Percentiles rank a stretch among this genome's conserved stretches.
phyloP scores from a whole-genome alignment of 2,797 vertebrate species.

The Oryzias dopingdopingensis region DNA sequence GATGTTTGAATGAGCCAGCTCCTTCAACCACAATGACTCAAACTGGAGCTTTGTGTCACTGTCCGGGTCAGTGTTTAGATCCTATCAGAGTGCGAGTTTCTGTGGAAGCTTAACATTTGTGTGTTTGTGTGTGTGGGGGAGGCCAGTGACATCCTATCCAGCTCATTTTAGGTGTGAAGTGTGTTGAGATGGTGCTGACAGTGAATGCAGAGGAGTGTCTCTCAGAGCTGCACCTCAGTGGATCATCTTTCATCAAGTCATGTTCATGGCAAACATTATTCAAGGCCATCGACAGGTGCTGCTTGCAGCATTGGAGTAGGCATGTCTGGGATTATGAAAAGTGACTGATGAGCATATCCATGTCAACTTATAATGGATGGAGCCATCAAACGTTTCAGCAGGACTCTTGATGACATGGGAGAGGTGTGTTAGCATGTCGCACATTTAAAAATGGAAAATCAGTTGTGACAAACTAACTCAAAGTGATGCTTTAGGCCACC shows the following conservation, averaged over 20 bases:
- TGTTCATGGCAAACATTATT: not conserved
- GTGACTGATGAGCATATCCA: conserved; percentile 57
- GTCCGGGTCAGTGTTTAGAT: too few species aligned
- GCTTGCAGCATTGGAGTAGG: conserved; percentile 21
- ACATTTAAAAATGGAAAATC: conserved; percentile 19
- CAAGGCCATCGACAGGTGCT: not conserved
- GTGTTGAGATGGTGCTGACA: conserved; percentile 21
- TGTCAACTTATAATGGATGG: conserved; percentile 47
- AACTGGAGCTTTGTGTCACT: too few species aligned
- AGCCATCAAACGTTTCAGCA: conserved; percentile 44
- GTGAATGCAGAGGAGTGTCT: conserved; percentile 18
- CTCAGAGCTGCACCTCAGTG: conserved; percentile 8
- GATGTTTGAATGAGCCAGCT: too few species aligned
- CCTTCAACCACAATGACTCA: too few species aligned
- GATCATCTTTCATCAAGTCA: not conserved
- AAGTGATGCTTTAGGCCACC: conserved; percentile 14
- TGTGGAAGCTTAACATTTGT: conserved; percentile 11
- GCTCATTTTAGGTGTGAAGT: conserved; percentile 27
- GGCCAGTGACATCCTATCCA: conserved; percentile 29
- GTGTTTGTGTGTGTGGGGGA: conserved; percentile 29
- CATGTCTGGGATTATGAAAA: conserved; percentile 46
- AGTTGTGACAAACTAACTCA: conserved; percentile 35
- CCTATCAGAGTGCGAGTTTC: conserved; percentile 6
- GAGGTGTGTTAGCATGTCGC: conserved; percentile 40
- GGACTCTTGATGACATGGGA: conserved; percentile 6